Conservation (phyloP, 1,140 invertebrate species). For the Philaenus spumarius region DNA sequence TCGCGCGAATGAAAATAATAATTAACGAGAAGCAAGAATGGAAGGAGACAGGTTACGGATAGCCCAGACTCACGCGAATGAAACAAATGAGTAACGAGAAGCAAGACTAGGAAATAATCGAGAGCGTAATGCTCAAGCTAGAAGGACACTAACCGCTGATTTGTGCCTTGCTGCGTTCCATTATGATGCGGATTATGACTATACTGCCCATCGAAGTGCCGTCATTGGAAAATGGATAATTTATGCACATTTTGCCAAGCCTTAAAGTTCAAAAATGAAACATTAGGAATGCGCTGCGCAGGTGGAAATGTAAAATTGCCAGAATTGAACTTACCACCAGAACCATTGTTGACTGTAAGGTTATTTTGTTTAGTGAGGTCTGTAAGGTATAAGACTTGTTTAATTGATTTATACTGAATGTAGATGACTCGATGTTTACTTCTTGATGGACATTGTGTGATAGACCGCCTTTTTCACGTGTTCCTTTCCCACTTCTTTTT, state of each 20-base stretch:
- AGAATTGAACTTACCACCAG: constrained; percentile 3
- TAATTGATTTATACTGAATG: too few species aligned
- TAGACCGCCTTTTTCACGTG: too few species aligned
- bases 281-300: constrained; percentile 12
- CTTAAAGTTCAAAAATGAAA: constrained; percentile 10
- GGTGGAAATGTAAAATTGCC: constrained; percentile 4
- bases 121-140: constrained; percentile 3
- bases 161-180: constrained; percentile 21
- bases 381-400: too few species aligned
- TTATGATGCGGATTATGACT: constrained; percentile 24
- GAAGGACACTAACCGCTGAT: constrained; percentile 14
- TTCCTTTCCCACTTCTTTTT: too few species aligned
- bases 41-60: too few species aligned
- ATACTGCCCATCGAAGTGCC: constrained; percentile 18
- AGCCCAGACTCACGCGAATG: too few species aligned
- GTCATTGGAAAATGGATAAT: constrained; percentile 18
- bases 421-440: too few species aligned
- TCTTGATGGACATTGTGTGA: too few species aligned
- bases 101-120: too few species aligned
- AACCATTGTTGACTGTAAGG: constrained; percentile 1
- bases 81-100: too few species aligned
- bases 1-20: neutral
- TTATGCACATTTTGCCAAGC: constrained; percentile 17
- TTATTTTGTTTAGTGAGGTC: too few species aligned
- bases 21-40: neutral